A percentile compares a stretch with the other conserved stretches of the same genome.
Conservation (phyloP, 2,888 invertebrate species). For the Tipula confusa region DNA sequence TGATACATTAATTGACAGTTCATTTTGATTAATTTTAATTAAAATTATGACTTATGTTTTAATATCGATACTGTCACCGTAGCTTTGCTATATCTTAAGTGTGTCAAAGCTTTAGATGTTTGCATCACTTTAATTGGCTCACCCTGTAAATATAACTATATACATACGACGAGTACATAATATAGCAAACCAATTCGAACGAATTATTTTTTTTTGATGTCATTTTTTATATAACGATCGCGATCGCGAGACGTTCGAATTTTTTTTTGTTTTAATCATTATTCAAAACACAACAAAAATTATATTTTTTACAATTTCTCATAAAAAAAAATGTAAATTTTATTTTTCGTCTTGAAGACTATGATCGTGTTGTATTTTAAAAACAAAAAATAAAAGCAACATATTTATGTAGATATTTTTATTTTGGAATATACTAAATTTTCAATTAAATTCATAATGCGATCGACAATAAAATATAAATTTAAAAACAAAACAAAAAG, state of each 20-base stretch:
- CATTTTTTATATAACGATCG: neutral
- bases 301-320: neutral
- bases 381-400: no score
- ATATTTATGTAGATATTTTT: no score
- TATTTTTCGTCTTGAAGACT: neutral
- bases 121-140: no score
- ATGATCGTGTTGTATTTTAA: neutral
- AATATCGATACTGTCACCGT: no score
- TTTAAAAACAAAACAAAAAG: neutral
- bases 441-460: constrained; percentile 12
- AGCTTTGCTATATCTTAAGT: no score
- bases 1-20: no score
- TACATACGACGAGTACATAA: no score
- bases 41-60: no score
- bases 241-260: neutral
- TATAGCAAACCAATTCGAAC: neutral
- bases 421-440: constrained; percentile 12
- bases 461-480: neutral
- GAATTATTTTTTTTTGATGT: neutral
- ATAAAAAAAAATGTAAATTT: neutral
- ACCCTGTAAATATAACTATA: no score
- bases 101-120: no score
- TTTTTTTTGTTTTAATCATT: neutral
- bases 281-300: neutral
- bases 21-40: no score